Evolutionary conservation across 2,797 vertebrate species (phyloP), one percentile per base, ranked within the genome.

Genomic region (Cichlasoma orientale): DNA sequence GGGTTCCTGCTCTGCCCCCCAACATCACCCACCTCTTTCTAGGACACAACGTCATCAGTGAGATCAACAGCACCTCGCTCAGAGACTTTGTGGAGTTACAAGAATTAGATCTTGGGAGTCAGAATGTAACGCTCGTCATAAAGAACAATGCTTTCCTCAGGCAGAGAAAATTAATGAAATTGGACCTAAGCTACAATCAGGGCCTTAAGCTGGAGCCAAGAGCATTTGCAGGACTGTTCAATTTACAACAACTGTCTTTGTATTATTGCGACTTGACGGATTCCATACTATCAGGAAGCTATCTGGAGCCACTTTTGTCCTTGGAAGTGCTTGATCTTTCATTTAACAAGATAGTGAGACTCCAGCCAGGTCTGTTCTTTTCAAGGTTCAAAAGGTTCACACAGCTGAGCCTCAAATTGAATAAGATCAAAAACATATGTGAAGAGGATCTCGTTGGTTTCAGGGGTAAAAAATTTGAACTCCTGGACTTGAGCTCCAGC

Each of bases 291-390:
- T 85, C 93, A 59, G 93, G 92, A 0, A 82, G 58, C 21, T 96
- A 95, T 70, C 94, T 99, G 78, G 90, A 94, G 91, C 95, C 96
- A n/a, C 92, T 98, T 56, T 57, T 16, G 50, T 97, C 95, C 0
- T 85, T 99, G 68, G 86, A 95, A 86, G 86, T 1, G 5, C 76
- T 98, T 27, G 55, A 96, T 54, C 95, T 98, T 18, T 90, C 56
- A 2, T 55, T 0, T 0, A 99, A 99, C 41, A 0, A 78, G 2
- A 96, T 98, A 44, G 36, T 1, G 1, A 94, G 76, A 75, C 89
- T 98, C 72, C 77, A 12, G 5, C 96, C 97, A 4, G 95, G 95
- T 38, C 82, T 82, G 3, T 96, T 96, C 36, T 99, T 98, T 86
- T 68, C 38, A 66, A 93, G 90, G 13, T 83, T 98, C 72, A 92